These are phyloP conservation scores for Drosophila jambulina DNA, from an alignment of 1,140 invertebrate species.

Conservation along the genomic window DNA sequence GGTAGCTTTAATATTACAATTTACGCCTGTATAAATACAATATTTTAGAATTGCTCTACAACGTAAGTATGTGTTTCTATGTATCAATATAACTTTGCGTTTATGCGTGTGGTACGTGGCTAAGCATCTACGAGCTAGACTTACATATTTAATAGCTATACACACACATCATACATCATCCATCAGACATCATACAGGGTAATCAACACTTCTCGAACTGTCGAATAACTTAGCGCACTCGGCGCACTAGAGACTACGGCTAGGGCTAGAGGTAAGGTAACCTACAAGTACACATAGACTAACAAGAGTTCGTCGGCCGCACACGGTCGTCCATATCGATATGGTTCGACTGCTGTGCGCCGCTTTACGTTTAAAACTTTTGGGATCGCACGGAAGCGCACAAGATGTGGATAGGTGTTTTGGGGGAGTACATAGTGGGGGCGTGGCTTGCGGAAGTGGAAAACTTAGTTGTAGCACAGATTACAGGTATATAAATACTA, in stretches of 20 bases:
- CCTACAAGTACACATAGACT: slow-evolving; percentile 31
- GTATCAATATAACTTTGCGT: slow-evolving; percentile 43
- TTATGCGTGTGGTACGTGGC: slow-evolving; percentile 65
- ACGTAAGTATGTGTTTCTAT: slow-evolving; percentile 32
- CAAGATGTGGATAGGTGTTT: slow-evolving; percentile 24
- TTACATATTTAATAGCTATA: slow-evolving; percentile 74
- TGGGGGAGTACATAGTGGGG: slow-evolving; percentile 6
- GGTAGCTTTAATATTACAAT: slow-evolving; percentile 42
- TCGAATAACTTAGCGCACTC: slow-evolving; percentile 52
- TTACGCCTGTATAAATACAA: slow-evolving; percentile 49
- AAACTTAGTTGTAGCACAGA: slow-evolving; percentile 63
- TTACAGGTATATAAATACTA: slow-evolving; percentile 55
- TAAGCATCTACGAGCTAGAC: slow-evolving; percentile 66
- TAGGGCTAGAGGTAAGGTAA: slow-evolving; percentile 40
- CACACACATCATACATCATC: slow-evolving; percentile 52
- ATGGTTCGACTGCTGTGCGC: slow-evolving; percentile 15
- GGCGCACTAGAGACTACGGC: slow-evolving; percentile 44
- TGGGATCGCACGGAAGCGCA: slow-evolving; percentile 76
- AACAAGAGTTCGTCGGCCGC: slow-evolving; percentile 26
- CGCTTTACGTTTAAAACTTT: slow-evolving; percentile 70
- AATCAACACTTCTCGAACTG: slow-evolving; percentile 41
- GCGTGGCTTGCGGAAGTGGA: slow-evolving; percentile 14
- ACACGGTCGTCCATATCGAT: slow-evolving; percentile 11
- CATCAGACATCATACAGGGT: slow-evolving; percentile 41
- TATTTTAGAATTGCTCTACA: slow-evolving; percentile 67